Evolutionary conservation across 2,113 vertebrate species (phyloP).

Genomic region (Microcebus griseorufus): DNA sequence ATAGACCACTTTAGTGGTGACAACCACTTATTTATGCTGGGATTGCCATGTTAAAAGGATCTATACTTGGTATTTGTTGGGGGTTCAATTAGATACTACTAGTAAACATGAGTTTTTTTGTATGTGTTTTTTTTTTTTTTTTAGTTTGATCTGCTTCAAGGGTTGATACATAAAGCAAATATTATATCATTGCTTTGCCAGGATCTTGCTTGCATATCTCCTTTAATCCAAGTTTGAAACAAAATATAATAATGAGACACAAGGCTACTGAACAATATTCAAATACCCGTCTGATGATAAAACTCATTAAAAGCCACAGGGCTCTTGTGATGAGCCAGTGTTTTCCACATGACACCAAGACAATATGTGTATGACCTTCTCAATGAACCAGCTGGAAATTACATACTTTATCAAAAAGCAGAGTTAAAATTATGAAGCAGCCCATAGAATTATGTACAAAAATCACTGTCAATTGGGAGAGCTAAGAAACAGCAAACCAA

Average conservation of each 20-base stretch:
- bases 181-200: neutral
- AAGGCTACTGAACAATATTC: neutral
- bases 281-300: neutral
- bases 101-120: neutral
- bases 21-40: neutral
- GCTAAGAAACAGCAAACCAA: neutral
- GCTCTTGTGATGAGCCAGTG: neutral
- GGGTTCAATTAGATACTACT: neutral
- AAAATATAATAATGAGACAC: conserved; percentile 30
- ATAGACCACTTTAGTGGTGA: neutral
- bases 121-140: neutral
- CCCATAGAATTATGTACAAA: neutral
- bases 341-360: neutral
- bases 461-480: neutral
- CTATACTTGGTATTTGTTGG: neutral
- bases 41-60: neutral
- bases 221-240: conserved; percentile 40
- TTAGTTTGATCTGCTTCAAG: neutral
- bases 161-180: neutral
- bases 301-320: conserved; percentile 29
- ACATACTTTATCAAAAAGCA: neutral
- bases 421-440: neutral
- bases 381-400: conserved; percentile 28
- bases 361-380: neutral
- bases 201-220: neutral